Conservation (phyloP, 1,140 invertebrate genomes). For the Drosophila lacertosa region DNA sequence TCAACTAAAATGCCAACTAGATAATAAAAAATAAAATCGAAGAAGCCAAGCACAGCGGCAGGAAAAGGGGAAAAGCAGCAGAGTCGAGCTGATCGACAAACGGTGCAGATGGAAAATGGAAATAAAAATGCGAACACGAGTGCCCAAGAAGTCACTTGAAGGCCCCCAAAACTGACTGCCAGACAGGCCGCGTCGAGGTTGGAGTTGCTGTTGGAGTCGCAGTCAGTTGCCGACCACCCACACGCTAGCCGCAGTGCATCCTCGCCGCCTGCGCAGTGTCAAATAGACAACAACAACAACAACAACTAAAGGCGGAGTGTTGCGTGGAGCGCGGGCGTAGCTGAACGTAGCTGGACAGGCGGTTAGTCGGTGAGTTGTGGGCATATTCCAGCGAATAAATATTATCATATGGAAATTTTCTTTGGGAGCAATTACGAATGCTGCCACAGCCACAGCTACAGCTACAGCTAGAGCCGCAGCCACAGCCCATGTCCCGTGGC, state of each 20-base stretch:
- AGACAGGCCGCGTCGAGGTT: conserved; percentile 49
- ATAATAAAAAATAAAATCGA: conserved; percentile 77
- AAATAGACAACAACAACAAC: conserved; percentile 67
- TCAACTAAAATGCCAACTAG: conserved; percentile 81
- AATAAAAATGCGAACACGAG: conserved; percentile 72
- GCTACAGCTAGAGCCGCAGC: too few relatives aligned
- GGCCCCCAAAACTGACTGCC: conserved; percentile 50
- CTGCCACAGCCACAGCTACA: conserved; percentile 53
- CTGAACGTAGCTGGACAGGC: conserved; percentile 28
- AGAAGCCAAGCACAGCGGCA: conserved; percentile 42
- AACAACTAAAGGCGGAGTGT: conserved; percentile 20
- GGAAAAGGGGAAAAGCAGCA: background rate
- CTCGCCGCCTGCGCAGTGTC: conserved; percentile 80
- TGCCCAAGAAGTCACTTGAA: conserved; percentile 28
- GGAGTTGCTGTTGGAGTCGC: background rate
- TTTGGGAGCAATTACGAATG: conserved; percentile 76
- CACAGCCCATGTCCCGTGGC: conserved; percentile 50
- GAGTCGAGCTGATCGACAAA: conserved; percentile 22
- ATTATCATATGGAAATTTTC: conserved; percentile 82
- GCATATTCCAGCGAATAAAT: conserved; percentile 80
- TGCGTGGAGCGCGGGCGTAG: conserved; percentile 73
- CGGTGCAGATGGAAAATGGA: conserved; percentile 57
- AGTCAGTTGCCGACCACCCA: conserved; percentile 44
- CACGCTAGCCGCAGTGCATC: conserved; percentile 60
- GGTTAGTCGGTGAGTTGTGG: conserved; percentile 57